Evolutionary conservation across 2,113 vertebrate species (phyloP), one percentile per base, ranked within the genome.

Genomic region (Monarcha castaneiventris): DNA sequence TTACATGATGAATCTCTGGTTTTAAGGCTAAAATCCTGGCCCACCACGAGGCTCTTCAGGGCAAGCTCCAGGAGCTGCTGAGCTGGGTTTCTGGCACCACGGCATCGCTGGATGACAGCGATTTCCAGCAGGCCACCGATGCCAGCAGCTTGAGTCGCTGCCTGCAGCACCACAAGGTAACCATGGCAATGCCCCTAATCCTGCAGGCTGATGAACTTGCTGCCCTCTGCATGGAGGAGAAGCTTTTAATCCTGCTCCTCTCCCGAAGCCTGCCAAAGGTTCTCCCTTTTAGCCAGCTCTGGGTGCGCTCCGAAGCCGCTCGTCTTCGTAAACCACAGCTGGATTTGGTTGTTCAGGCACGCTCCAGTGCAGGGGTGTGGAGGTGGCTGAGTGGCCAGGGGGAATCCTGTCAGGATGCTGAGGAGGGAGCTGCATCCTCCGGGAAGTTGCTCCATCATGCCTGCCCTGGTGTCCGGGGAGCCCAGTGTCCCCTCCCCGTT

Each of bases 151-250:
- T 97, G 83, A 97, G 74, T 11, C 95, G 83, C 84, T 96, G 96
- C 95, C 98, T 99, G 68, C 97, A 96, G 41, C 94, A 88, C 46
- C 98, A 97, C 96, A 90, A 98, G 98, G 99, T 98, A 98, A 97
- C 92, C 81, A 78, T 96, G 85, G 97, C 90, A 58, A 96, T 63
- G 68, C 20, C 91, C 91, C 91, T 82, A 88, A 95, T 95, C 93
- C 95, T 81, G 9, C 71, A n/a, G 68, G 3, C 61, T 72, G 85
- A 22, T 77, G 37, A 37, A 84, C 74, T 6, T 14, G 37, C 54
- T 58, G 52, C 67, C 72, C 89, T 82, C n/a, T 67, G 71, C 17
- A 11, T 0, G 1, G 30, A 68, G 46, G 73, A 88, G 91, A 37
- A 79, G 93, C 89, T 91, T 94, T 95, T 89, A 95, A 96, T 96